A percentile compares a stretch with the other conserved stretches of the same genome.
These are phyloP conservation scores for Leucoraja erinaceus DNA, from an alignment of 2,113 vertebrate genomes.

Conservation along the genomic window DNA sequence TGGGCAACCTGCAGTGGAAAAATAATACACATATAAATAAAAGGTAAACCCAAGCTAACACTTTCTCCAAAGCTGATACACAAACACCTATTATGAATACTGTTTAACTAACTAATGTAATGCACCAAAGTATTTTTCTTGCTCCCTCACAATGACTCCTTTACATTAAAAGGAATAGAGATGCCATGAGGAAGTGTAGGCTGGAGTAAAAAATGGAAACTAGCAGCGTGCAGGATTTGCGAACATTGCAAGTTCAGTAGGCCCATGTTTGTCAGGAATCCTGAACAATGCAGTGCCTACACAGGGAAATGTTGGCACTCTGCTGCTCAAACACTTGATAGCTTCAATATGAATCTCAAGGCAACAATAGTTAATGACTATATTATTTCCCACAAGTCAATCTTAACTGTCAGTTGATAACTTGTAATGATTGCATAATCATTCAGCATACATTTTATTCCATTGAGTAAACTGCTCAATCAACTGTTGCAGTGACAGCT, in stretches of 20 bases:
- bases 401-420: background rate
- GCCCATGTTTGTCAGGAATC: too few species aligned
- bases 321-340: background rate
- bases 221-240: background rate
- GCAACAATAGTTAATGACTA: background rate
- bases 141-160: too few species aligned
- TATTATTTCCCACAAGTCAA: background rate
- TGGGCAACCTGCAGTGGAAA: constrained; percentile 60
- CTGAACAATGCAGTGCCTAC: background rate
- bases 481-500: background rate
- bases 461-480: background rate
- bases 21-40: background rate
- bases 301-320: background rate
- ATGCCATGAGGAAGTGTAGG: background rate
- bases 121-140: too few species aligned
- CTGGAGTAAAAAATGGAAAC: background rate
- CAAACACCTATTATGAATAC: background rate
- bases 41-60: background rate
- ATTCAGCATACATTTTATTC: background rate
- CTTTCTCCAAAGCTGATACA: background rate
- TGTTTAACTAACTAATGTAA: too few species aligned
- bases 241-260: too few species aligned
- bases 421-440: background rate
- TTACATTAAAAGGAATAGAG: too few species aligned
- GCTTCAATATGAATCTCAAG: background rate